Conservation (phyloP, 2,888 invertebrate species). For the Willowsia nigromaculata region DNA sequence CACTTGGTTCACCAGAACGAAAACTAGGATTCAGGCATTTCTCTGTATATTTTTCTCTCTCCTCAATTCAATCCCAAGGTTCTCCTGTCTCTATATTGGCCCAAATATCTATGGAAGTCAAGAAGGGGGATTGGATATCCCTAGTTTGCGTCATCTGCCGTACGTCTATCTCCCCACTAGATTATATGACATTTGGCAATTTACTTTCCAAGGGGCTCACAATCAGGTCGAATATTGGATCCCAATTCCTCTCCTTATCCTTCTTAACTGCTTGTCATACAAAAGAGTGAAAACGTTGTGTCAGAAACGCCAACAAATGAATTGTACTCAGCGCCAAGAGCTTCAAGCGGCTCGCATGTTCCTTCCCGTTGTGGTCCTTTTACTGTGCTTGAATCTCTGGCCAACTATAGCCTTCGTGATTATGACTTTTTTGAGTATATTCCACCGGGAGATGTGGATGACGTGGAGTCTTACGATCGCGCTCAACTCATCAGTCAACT, state of each 20-base stretch:
- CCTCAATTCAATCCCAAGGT: background rate
- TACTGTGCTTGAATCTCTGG: background rate
- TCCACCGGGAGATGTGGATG: background rate
- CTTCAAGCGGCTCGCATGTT: constrained; percentile 1
- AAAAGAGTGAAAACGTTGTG: background rate
- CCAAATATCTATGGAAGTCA: background rate
- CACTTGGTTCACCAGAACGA: background rate
- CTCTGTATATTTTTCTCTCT: background rate
- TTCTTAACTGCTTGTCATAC: background rate
- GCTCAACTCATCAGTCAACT: background rate
- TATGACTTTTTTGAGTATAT: background rate
- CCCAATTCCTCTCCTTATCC: background rate
- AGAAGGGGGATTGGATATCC: background rate
- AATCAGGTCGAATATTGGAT: background rate
- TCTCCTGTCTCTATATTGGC: background rate
- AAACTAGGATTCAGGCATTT: background rate
- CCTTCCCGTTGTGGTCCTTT: background rate
- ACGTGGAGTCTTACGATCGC: background rate
- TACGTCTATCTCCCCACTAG: background rate
- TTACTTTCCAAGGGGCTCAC: background rate
- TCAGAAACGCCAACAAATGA: background rate
- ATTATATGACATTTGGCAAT: background rate
- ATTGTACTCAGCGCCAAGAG: background rate
- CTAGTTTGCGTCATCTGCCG: background rate
- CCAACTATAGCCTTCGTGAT: background rate